Evolutionary conservation across 1,140 invertebrate genomes (phyloP).

Genomic region (Neodiprion lecontei): DNA sequence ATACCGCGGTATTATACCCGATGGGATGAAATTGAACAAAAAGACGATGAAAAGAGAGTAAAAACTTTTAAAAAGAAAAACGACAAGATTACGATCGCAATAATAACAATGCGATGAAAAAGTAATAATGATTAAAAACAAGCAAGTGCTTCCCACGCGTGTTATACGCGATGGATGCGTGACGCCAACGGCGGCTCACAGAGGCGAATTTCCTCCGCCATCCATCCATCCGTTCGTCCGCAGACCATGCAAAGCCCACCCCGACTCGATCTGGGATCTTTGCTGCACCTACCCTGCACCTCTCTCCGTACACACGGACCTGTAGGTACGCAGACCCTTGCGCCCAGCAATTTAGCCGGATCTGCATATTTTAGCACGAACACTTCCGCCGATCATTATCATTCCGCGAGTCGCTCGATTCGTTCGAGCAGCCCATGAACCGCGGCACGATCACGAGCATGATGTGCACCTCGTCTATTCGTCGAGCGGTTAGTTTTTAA

Average conservation of each 20-base stretch:
- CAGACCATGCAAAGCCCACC: too few relatives aligned
- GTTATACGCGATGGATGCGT: conserved; percentile 23
- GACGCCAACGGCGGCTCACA: conserved; percentile 26
- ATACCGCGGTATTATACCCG: too few relatives aligned
- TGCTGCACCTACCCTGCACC: neutral
- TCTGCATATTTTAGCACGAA: conserved; percentile 63
- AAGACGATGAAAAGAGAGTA: too few relatives aligned
- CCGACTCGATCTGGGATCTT: too few relatives aligned
- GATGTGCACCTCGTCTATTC: conserved; percentile 18
- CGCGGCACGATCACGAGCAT: conserved; percentile 17
- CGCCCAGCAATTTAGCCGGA: conserved; percentile 56
- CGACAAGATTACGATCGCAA: too few relatives aligned
- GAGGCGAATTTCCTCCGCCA: neutral
- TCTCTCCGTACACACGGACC: neutral
- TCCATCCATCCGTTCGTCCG: neutral
- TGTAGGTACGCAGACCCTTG: conserved; percentile 9
- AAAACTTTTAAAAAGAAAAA: too few relatives aligned
- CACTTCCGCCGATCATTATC: conserved; percentile 62
- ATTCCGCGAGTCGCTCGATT: conserved; percentile 35
- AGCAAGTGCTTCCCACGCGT: conserved; percentile 33
- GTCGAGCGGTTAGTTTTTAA: conserved; percentile 23
- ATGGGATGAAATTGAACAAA: too few relatives aligned
- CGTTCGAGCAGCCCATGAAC: conserved; percentile 29
- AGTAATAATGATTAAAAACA: neutral
- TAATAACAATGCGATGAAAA: neutral